phyloP scores from a whole-genome alignment of 2,113 vertebrate species.

The Ahaetulla prasina region DNA sequence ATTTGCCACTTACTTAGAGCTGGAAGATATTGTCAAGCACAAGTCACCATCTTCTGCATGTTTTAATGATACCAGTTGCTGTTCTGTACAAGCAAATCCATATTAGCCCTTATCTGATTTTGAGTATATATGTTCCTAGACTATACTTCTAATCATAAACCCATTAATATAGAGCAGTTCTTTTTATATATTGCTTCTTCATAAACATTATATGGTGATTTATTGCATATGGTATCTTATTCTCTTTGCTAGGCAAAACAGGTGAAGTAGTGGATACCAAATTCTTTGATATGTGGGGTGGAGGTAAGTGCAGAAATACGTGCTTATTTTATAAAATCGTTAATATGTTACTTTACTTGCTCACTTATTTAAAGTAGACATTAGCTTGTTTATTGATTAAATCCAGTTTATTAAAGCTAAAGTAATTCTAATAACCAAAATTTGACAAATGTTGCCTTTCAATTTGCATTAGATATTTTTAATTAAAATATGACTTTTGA shows the following conservation, averaged over 20 bases:
- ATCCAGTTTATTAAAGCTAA: not conserved
- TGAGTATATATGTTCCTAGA: not conserved
- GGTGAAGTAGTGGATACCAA: slow-evolving; percentile 77
- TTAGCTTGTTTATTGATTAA: not conserved
- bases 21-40: not conserved
- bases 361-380: not conserved
- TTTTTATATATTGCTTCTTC: not conserved
- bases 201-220: not conserved
- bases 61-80: not conserved
- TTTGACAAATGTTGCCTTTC: not conserved
- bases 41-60: too few relatives aligned
- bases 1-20: not conserved
- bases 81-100: not conserved
- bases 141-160: not conserved
- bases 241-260: slow-evolving; percentile 76
- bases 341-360: not conserved
- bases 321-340: not conserved
- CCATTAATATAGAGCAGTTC: not conserved
- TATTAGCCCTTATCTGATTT: not conserved
- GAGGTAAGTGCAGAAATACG: slow-evolving; percentile 74
- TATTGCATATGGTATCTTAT: not conserved
- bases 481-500: not conserved
- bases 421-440: not conserved
- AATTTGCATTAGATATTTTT: not conserved
- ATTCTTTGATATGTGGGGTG: slow-evolving; percentile 91